Evolutionary conservation across 2,797 vertebrate species (phyloP).

Genomic region (Champsocephalus esox): DNA sequence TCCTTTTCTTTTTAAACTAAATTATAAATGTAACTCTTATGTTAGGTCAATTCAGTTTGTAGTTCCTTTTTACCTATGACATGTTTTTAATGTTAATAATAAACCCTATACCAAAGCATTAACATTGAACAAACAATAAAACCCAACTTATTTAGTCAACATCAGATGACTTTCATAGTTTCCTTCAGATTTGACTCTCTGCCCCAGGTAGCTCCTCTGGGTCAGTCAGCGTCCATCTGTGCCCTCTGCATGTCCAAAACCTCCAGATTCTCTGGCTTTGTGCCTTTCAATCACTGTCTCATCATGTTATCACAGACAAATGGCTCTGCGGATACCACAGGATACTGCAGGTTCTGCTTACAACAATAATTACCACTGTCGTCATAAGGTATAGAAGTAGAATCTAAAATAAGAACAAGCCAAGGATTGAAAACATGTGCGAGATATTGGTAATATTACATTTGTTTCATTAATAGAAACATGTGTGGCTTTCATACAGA

Average conservation of each 20-base stretch:
- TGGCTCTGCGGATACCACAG: conserved; percentile 11
- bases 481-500: not conserved
- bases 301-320: conserved; percentile 35
- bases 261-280: conserved; percentile 1
- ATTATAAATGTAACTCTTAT: not conserved
- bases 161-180: conserved; percentile 11
- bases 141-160: not conserved
- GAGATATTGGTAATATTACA: not conserved
- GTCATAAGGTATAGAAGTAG: not conserved
- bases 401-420: not conserved
- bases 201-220: conserved; percentile 9
- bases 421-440: not conserved
- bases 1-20: not conserved
- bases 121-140: not conserved
- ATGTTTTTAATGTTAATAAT: not conserved
- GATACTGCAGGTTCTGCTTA: not conserved
- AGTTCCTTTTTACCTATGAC: not conserved
- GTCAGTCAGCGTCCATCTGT: conserved; percentile 17
- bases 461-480: not conserved
- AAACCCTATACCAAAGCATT: not conserved
- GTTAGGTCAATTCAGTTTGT: not conserved
- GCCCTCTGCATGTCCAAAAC: conserved; percentile 12
- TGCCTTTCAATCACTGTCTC: conserved; percentile 39
- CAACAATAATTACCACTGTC: conserved; percentile 1
- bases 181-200: conserved; percentile 8